These are phyloP conservation scores for Temnothorax nylanderi DNA, from an alignment of 1,140 invertebrate genomes.

Conservation along the genomic window DNA sequence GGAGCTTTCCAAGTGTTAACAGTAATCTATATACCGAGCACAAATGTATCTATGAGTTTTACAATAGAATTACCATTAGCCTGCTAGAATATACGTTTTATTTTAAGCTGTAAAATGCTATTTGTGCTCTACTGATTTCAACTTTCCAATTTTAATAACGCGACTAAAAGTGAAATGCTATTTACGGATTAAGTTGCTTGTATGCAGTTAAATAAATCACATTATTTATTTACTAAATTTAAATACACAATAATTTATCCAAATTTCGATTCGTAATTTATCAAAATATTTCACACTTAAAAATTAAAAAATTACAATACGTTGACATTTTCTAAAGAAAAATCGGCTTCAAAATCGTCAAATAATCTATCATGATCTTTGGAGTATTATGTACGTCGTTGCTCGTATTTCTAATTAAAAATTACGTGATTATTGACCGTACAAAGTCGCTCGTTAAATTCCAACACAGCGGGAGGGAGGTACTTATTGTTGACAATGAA, in stretches of 20 bases:
- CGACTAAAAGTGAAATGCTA: background rate
- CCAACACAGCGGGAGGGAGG: background rate
- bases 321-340: background rate
- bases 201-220: background rate
- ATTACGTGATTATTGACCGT: conserved; percentile 8
- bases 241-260: background rate
- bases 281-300: background rate
- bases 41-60: conserved; percentile 29
- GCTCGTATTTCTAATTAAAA: conserved; percentile 4
- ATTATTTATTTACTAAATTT: background rate
- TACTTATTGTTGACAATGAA: conserved; percentile 6
- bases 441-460: conserved; percentile 23
- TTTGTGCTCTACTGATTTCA: background rate
- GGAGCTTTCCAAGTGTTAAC: background rate
- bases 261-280: conserved; percentile 10
- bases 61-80: background rate
- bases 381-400: background rate
- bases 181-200: background rate
- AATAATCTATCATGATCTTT: background rate
- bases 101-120: background rate
- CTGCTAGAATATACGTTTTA: background rate
- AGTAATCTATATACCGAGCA: background rate
- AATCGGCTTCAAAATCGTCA: background rate
- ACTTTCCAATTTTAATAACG: conserved; percentile 5
- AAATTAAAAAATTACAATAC: background rate